Conservation (phyloP, 23 tunicate genomes). For the Styela clava region DNA sequence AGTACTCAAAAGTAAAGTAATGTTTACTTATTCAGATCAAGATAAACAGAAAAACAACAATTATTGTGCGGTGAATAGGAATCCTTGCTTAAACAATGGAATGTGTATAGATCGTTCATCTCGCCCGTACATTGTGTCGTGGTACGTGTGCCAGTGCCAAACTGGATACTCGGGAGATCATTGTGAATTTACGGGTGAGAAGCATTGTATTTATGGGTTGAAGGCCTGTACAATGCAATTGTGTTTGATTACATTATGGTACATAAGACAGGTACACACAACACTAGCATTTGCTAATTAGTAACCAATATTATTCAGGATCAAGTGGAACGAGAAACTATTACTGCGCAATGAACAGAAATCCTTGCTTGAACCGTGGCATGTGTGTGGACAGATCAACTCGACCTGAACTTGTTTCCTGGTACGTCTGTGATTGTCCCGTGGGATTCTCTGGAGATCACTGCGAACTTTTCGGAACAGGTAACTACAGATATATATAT, state of each 20-base stretch:
- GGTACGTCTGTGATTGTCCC: neutral
- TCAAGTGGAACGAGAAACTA: neutral
- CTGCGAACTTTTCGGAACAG: slow-evolving; percentile 3
- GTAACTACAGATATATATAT: no score
- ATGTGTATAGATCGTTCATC: neutral
- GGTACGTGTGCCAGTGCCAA: neutral
- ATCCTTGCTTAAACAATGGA: neutral
- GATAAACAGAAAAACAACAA: neutral
- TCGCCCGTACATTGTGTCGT: neutral
- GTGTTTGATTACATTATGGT: no score
- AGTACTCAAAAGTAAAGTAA: no score
- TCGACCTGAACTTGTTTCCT: neutral
- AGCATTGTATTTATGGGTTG: no score
- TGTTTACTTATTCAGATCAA: neutral
- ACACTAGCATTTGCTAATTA: no score
- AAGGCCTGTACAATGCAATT: no score
- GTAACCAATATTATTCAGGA: neutral
- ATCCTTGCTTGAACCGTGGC: slow-evolving; percentile 5
- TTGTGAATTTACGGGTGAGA: neutral
- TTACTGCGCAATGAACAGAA: neutral
- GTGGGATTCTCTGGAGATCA: neutral
- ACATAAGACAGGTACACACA: no score
- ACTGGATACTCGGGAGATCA: neutral
- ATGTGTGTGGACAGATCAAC: neutral
- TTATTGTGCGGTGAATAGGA: neutral